Evolutionary conservation across 2,888 invertebrate genomes (phyloP), one percentile per base, ranked within the genome.

Genomic region (Hyles lineata): DNA sequence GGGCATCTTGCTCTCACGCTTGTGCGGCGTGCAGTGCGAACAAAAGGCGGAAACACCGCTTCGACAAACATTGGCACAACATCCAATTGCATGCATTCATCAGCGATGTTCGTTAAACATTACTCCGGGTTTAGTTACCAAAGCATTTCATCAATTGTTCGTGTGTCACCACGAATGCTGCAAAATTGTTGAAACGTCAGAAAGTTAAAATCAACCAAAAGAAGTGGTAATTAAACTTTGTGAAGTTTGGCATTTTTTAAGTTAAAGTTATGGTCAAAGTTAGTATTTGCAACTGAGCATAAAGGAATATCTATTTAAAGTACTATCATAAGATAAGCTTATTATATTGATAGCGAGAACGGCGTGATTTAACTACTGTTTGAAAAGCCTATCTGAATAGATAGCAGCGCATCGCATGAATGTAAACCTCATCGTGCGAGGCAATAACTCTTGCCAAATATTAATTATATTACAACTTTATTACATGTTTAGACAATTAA

Each of bases 31-130:
- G 67, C 2, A n/a, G 55, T n/a, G 55, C n/a, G 35, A 67, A 67
- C 67, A 67, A 67, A 67, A 67, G 67, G 67, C 67, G 67, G 67
- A 67, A 67, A 67, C 67, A 21, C 6, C 50, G 50, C 43, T 63
- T 50, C 67, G 67, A 23, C 50, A 23, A 67, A 67, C 67, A 67
- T 50, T 67, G 67, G 50, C 67, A 63, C 63, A 67, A 67, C 67
- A 67, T 67, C 7, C 67, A 50, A 67, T 67, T 23, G 62, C 19
- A 62, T 19, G 62, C 50, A 67, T 55, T 55, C 55, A 67, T 43
- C 50, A 62, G 32, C 32, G 50, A 15, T 11, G 23, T 23, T 67
- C 50, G 17, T 17, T 67, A 50, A 67, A 67, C 67, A 67, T 23
- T 17, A 67, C 11, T 23, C 19, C 21, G 7, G 50, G 43, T 50